Base-by-base conservation (phyloP, 2,113 vertebrate genomes). In the Macrotus californicus region DNA sequence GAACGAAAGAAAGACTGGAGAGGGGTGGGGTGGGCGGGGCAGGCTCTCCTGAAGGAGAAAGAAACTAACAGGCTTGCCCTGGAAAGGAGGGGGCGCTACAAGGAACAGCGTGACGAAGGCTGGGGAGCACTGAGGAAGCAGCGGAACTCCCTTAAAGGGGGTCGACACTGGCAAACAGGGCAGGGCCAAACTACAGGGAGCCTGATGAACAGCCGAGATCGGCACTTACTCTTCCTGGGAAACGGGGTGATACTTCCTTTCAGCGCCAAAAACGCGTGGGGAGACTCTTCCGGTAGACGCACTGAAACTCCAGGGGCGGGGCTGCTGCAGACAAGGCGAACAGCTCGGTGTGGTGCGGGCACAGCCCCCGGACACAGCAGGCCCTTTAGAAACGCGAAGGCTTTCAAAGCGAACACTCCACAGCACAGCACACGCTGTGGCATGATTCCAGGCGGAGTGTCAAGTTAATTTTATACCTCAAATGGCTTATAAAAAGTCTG, bases 401-500 rank as follows among this genome's bases (percentile, higher is more conserved):
- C 69, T 90, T 70, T 70, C 64, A 83, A 79, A 56, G 46, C 7
- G 22, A 54, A 85, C 24, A 54, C 34, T 6, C 29, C 43, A 43
- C 2, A 69, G n/a, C 54, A 54, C 3, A 84, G 73, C 64, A 66
- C 21, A 50, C 6, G 79, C 7, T 19, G 79, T 76, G 64, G 41
- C 54, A 84, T 76, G 29, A 59, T 41, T 94, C 36, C 41, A 80
- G 66, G 88, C 11, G 29, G 34, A 95, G 89, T 29, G 48, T 22
- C 73, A 89, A 70, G 87, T 66, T 79, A 95, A 95, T 79, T 77
- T 96, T 41, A 31, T 41, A 73, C 77, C 50, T 34, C 43, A 87
- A 80, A 70, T 64, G 34, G 61, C 72, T 67, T 77, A 79, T 39
- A 66, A 89, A 79, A 77, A 76, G 6, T 50, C 46, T 91, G 41